These are phyloP conservation scores for Xiphophorus couchianus DNA, from an alignment of 2,113 vertebrate species.

Conservation along the genomic window DNA sequence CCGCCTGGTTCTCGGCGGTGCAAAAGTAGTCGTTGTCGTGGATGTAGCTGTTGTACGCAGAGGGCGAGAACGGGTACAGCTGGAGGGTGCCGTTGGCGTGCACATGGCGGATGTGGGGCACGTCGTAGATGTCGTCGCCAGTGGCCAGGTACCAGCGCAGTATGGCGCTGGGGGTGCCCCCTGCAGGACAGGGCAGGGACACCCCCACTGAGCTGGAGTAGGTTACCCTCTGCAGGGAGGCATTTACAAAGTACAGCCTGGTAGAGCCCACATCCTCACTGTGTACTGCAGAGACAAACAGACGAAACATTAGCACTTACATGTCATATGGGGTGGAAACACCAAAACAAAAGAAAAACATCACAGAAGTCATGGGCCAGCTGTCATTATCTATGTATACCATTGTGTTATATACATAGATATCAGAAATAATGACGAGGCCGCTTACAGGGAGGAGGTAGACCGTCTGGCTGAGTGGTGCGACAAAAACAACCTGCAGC, in stretches of 20 bases:
- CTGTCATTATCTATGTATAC: background rate
- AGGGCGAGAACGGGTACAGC: slow-evolving; percentile 97
- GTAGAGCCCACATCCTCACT: slow-evolving; percentile 95
- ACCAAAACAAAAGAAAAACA: too few relatives aligned
- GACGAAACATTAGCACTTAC: slow-evolving; percentile 37
- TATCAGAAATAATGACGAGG: too few relatives aligned
- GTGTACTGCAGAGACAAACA: slow-evolving; percentile 80
- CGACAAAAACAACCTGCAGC: too few relatives aligned
- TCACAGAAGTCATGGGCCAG: too few relatives aligned
- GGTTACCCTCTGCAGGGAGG: slow-evolving; percentile 97
- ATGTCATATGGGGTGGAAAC: too few relatives aligned
- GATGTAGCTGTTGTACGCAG: slow-evolving; percentile 99
- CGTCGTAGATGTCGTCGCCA: slow-evolving; percentile 98
- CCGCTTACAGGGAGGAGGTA: too few relatives aligned
- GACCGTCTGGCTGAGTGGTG: too few relatives aligned
- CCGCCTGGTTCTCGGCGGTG: slow-evolving; percentile 96
- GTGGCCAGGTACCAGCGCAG: slow-evolving; percentile 99
- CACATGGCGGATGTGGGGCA: slow-evolving; percentile 98
- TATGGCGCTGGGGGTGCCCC: slow-evolving; percentile 94
- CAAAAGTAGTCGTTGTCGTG: slow-evolving; percentile 99
- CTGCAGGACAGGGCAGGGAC: slow-evolving; percentile 98
- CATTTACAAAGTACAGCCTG: slow-evolving; percentile 99
- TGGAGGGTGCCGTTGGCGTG: slow-evolving; percentile 98
- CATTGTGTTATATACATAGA: background rate
- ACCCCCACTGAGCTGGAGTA: slow-evolving; percentile 96